phyloP scores from a whole-genome alignment of 2,888 invertebrate genomes.

The Hecatera dysodea region DNA sequence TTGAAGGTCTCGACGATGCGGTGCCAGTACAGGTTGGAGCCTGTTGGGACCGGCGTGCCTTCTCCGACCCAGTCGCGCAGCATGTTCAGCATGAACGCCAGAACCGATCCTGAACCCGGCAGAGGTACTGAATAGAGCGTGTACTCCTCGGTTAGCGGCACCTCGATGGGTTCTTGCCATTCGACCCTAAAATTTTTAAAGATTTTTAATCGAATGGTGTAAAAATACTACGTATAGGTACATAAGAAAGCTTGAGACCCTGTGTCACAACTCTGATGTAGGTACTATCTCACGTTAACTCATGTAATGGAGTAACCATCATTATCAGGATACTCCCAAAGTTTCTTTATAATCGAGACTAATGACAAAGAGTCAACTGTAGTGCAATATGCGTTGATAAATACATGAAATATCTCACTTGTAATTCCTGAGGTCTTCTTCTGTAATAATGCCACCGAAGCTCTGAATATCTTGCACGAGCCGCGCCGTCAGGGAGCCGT shows the following conservation, averaged over 20 bases:
- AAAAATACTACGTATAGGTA: background rate
- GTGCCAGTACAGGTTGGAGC: constrained; percentile 92
- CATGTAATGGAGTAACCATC: background rate
- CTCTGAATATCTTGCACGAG: constrained; percentile 93
- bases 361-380: background rate
- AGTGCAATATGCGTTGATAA: background rate
- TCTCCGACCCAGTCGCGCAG: constrained; percentile 91
- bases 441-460: constrained; percentile 94
- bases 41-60: constrained; percentile 76
- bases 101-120: constrained; percentile 96
- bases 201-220: background rate
- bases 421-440: constrained; percentile 94
- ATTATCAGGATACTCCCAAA: background rate
- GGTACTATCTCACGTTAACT: no score
- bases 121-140: constrained; percentile 94
- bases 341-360: background rate
- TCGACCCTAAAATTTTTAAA: constrained; percentile 83
- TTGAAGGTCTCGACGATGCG: constrained; percentile 97
- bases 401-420: constrained; percentile 82
- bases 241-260: no score
- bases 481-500: constrained; percentile 92
- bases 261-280: background rate
- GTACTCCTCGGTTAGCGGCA: constrained; percentile 91
- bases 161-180: constrained; percentile 92
- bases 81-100: constrained; percentile 96